Percentiles rank a stretch among this genome's conserved stretches.
Evolutionary conservation across 2,113 vertebrate species (phyloP).

Genomic region (Amblyornis subalaris): DNA sequence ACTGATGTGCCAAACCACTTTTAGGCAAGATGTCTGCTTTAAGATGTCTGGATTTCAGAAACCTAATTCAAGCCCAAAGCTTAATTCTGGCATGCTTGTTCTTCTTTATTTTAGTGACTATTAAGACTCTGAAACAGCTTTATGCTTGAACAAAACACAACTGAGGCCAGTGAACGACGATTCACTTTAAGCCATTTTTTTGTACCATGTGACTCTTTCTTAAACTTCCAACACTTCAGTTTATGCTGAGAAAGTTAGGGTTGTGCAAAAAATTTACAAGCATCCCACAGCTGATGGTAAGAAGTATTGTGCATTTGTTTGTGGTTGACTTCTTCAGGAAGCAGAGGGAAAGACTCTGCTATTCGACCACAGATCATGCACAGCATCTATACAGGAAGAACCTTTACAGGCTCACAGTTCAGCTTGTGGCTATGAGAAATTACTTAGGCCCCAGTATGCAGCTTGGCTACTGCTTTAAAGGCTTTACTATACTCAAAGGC

Average conservation of each 20-base stretch:
- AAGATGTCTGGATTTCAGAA: not conserved
- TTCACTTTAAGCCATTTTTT: not conserved
- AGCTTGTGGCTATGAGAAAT: not conserved
- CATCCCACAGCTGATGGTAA: not conserved
- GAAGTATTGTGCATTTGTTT: not conserved
- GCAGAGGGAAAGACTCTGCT: not conserved
- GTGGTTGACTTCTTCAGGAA: not conserved
- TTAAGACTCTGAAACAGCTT: not conserved
- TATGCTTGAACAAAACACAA: not conserved
- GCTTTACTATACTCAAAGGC: not conserved
- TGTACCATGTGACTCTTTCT: not conserved
- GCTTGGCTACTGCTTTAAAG: not conserved
- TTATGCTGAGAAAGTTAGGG: not conserved
- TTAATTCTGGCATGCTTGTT: not conserved
- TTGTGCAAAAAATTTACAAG: accelerated
- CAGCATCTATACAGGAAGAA: not conserved
- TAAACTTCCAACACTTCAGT: not conserved
- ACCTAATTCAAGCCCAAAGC: not conserved
- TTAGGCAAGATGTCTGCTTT: not conserved
- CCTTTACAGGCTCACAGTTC: not conserved
- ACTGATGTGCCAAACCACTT: not conserved
- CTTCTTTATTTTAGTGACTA: not conserved
- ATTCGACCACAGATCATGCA: not conserved
- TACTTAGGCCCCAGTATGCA: not conserved
- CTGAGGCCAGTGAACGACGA: not conserved